A percentile compares a stretch with the other conserved stretches of the same genome.
These are phyloP conservation scores for Oreonectes daqikongensis DNA, from an alignment of 2,797 vertebrate species.

Conservation along the genomic window DNA sequence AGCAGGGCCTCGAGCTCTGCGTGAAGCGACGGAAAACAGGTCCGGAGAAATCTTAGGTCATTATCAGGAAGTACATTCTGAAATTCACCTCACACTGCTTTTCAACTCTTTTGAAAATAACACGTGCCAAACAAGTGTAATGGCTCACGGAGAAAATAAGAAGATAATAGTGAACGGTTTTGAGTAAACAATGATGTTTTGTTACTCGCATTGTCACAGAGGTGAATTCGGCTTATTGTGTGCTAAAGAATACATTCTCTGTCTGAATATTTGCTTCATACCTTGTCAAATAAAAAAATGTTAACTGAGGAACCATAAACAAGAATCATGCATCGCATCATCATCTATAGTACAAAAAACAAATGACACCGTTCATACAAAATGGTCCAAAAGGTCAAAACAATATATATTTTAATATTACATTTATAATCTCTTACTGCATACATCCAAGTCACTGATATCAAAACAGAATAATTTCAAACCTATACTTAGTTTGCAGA, in stretches of 20 bases:
- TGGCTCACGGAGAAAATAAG: conserved; percentile 48
- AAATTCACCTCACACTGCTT: conserved; percentile 52
- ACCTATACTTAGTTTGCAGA: conserved; percentile 3
- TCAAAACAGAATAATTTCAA: conserved; percentile 30
- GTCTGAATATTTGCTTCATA: conserved; percentile 15
- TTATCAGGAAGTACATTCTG: conserved; percentile 49
- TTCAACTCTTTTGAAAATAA: conserved; percentile 51
- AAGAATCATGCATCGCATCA: not conserved
- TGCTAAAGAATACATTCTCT: conserved; percentile 26
- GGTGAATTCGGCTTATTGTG: conserved; percentile 17
- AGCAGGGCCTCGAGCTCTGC: conserved; percentile 41
- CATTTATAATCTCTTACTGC: not conserved
- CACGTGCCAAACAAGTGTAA: conserved; percentile 25
- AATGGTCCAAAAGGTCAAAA: conserved; percentile 1
- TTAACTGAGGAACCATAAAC: conserved; percentile 6
- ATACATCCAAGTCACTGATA: conserved; percentile 20
- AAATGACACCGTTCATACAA: conserved; percentile 10
- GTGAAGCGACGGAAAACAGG: conserved; percentile 29
- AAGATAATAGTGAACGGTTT: conserved; percentile 36
- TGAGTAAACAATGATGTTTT: conserved; percentile 45
- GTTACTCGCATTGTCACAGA: conserved; percentile 29
- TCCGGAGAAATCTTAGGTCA: conserved; percentile 50
- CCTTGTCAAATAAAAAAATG: conserved; percentile 18
- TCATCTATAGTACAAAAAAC: conserved; percentile 6
- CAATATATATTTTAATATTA: conserved; percentile 28